These are phyloP conservation scores for Drosophila kohkoa DNA, from an alignment of 1,140 invertebrate genomes.

Conservation along the genomic window DNA sequence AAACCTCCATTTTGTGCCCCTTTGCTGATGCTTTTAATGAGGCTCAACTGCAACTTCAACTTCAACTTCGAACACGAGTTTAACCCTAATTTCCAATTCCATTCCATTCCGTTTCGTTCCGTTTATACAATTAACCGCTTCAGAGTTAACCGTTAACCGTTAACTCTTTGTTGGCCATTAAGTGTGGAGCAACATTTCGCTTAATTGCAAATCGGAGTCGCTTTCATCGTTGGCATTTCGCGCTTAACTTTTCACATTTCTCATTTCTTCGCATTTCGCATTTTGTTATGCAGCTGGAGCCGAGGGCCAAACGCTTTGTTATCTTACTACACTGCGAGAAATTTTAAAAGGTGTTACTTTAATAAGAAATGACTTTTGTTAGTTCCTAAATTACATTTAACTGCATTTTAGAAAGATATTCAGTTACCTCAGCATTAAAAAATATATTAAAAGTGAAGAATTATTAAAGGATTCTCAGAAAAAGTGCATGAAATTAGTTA, in stretches of 20 bases:
- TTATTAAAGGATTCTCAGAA: no score
- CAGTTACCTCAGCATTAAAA: fast-evolving
- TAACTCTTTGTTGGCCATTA: constrained; percentile 28
- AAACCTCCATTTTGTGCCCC: not conserved
- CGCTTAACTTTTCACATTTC: constrained; percentile 36
- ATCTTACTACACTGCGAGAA: constrained; percentile 31
- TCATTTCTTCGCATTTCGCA: constrained; percentile 21
- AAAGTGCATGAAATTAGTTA: no score
- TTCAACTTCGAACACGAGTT: not conserved
- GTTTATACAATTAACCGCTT: constrained; percentile 47
- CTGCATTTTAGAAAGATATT: no score
- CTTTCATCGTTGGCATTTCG: constrained; percentile 72
- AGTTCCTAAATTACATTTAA: no score
- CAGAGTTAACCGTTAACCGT: constrained; percentile 5
- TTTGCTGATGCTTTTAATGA: not conserved
- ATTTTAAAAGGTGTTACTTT: not conserved
- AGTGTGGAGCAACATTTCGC: constrained; percentile 42
- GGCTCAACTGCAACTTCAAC: not conserved
- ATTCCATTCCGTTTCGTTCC: not conserved
- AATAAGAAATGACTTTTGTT: no score
- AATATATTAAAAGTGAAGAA: no score
- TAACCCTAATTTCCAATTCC: not conserved
- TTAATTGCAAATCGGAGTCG: constrained; percentile 62
- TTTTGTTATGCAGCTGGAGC: constrained; percentile 44
- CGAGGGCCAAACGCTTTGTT: constrained; percentile 40